phyloP scores from a whole-genome alignment of 2,888 invertebrate species.

The Caenorhabditis wallacei region DNA sequence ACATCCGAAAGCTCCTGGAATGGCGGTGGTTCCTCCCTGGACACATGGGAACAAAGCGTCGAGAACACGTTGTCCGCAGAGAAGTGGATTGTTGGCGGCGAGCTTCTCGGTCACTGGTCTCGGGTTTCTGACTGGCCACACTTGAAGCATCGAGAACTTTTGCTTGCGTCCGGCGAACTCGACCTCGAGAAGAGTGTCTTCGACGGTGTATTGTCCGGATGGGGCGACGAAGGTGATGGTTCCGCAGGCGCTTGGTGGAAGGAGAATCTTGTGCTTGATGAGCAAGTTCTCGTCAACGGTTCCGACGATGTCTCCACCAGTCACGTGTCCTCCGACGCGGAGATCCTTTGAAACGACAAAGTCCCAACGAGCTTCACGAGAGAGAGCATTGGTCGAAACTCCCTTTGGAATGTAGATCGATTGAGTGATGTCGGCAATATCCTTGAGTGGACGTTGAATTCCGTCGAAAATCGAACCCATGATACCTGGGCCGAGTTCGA shows the following conservation, averaged over 20 bases:
- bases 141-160: slow-evolving; percentile 95
- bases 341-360: slow-evolving; percentile 88
- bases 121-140: slow-evolving; percentile 98
- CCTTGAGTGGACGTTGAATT: slow-evolving; percentile 97
- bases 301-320: slow-evolving; percentile 96
- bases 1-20: slow-evolving; percentile 93
- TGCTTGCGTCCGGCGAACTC: slow-evolving; percentile 97
- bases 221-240: slow-evolving; percentile 96
- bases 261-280: slow-evolving; percentile 96
- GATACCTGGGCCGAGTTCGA: slow-evolving; percentile 98
- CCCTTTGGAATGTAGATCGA: slow-evolving; percentile 99
- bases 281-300: slow-evolving; percentile 97
- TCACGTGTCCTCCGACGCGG: slow-evolving; percentile 96
- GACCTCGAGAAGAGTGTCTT: slow-evolving; percentile 96
- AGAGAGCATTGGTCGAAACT: slow-evolving; percentile 94
- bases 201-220: slow-evolving; percentile 94
- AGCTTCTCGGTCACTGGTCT: slow-evolving; percentile 97
- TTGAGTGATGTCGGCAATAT: slow-evolving; percentile 93
- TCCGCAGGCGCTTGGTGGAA: slow-evolving; percentile 95
- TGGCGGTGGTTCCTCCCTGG: slow-evolving; percentile 83
- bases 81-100: slow-evolving; percentile 97
- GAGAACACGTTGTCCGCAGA: slow-evolving; percentile 97
- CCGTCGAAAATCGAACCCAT: slow-evolving; percentile 99
- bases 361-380: slow-evolving; percentile 92
- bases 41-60: slow-evolving; percentile 97